Conservation (phyloP, 2,888 invertebrate species). For the Polymixis flavicincta region DNA sequence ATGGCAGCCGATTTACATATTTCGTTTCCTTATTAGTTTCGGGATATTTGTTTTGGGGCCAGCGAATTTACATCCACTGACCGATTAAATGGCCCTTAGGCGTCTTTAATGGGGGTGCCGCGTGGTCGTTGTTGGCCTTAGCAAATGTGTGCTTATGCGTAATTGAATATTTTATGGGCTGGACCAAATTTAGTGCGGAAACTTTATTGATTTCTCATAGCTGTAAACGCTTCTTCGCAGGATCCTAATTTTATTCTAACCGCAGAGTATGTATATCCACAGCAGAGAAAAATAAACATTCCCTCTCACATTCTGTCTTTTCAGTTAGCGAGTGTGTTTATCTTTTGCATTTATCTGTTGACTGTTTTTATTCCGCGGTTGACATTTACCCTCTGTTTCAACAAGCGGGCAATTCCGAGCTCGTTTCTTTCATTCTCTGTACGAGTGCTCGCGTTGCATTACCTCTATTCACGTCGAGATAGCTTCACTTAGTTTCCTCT, state of each 20-base stretch:
- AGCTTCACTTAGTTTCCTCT: slow-evolving; percentile 91
- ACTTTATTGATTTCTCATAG: slow-evolving; percentile 84
- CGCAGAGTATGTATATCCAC: slow-evolving; percentile 54
- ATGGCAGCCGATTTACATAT: slow-evolving; percentile 91
- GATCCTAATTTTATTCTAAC: slow-evolving; percentile 67
- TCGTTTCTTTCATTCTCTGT: slow-evolving; percentile 88
- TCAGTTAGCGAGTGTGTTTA: slow-evolving; percentile 87
- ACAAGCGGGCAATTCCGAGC: slow-evolving; percentile 83
- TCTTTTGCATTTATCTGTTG: slow-evolving; percentile 91
- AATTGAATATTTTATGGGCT: slow-evolving; percentile 90
- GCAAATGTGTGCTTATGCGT: slow-evolving; percentile 90
- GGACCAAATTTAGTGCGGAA: slow-evolving; percentile 85
- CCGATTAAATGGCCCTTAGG: slow-evolving; percentile 91
- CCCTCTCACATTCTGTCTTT: slow-evolving; percentile 83
- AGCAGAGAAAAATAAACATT: slow-evolving; percentile 76
- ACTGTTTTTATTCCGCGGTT: slow-evolving; percentile 90
- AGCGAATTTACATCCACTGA: slow-evolving; percentile 90
- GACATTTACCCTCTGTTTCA: slow-evolving; percentile 90
- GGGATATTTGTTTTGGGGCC: slow-evolving; percentile 91
- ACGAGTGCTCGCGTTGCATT: slow-evolving; percentile 88
- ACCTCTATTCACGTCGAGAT: slow-evolving; percentile 89
- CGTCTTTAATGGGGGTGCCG: slow-evolving; percentile 91
- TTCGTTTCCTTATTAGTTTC: slow-evolving; percentile 91
- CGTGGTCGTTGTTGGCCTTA: slow-evolving; percentile 90
- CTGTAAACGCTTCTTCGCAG: slow-evolving; percentile 65